These are phyloP conservation scores for Reticulitermes lucifugus DNA, from an alignment of 2,888 invertebrate species.

Conservation along the genomic window DNA sequence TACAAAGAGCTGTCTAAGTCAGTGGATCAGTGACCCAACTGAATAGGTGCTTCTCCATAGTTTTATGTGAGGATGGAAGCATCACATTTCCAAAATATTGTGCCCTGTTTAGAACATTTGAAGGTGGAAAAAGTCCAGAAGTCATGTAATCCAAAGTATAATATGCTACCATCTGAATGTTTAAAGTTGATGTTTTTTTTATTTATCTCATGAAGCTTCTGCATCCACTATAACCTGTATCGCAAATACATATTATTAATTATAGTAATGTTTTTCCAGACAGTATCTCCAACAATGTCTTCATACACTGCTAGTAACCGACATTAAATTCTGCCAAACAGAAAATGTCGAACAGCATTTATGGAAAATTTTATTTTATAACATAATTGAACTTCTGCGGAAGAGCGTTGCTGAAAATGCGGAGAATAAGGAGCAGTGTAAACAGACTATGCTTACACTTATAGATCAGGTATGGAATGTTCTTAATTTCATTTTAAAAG, in stretches of 20 bases:
- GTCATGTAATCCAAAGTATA: too few species aligned
- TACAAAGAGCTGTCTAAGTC: too few species aligned
- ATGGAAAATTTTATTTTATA: conserved; percentile 92
- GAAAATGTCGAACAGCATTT: conserved; percentile 91
- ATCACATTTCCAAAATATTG: too few species aligned
- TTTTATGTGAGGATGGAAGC: too few species aligned
- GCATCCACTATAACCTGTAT: neutral
- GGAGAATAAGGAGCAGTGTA: conserved; percentile 73
- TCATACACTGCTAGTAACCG: conserved; percentile 75
- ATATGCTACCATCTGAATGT: too few species aligned
- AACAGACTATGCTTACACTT: conserved; percentile 73
- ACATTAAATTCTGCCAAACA: conserved; percentile 87
- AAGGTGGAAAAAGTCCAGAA: too few species aligned
- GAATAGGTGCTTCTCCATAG: too few species aligned
- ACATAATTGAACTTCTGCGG: conserved; percentile 85
- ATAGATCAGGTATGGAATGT: conserved; percentile 74
- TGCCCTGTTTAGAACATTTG: too few species aligned
- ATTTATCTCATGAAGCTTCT: too few species aligned
- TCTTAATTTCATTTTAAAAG: neutral
- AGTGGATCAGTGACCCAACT: too few species aligned
- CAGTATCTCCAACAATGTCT: conserved; percentile 76
- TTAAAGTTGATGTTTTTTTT: too few species aligned
- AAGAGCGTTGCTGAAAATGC: conserved; percentile 73
- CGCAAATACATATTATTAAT: neutral
- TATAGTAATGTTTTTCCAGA: conserved; percentile 52